phyloP scores from a whole-genome alignment of 2,797 vertebrate species.

The Neostethus bicornis region DNA sequence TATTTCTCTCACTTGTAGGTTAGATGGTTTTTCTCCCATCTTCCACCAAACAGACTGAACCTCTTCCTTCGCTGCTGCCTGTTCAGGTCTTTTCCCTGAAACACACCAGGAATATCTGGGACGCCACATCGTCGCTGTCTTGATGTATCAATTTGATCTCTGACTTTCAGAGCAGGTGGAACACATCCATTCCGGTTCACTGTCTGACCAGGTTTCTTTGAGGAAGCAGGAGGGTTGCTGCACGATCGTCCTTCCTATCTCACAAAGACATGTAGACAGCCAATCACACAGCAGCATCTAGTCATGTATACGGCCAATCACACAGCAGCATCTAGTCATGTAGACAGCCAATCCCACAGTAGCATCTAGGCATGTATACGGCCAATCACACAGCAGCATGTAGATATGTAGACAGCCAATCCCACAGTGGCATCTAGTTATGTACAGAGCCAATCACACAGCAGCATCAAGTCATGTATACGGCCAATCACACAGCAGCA shows the following conservation, averaged over 20 bases:
- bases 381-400: too few relatives aligned
- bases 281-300: too few relatives aligned
- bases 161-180: conserved; percentile 18
- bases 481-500: too few relatives aligned
- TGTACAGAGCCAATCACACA: too few relatives aligned
- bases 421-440: too few relatives aligned
- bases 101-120: conserved; percentile 53
- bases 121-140: conserved; percentile 59
- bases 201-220: conserved; percentile 36
- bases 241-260: conserved; percentile 42
- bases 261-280: too few relatives aligned
- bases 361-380: too few relatives aligned
- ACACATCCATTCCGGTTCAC: conserved; percentile 15
- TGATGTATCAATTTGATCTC: conserved; percentile 44
- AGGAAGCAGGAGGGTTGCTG: conserved; percentile 7
- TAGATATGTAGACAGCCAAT: too few relatives aligned
- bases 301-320: too few relatives aligned
- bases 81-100: conserved; percentile 28
- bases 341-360: too few relatives aligned
- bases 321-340: too few relatives aligned
- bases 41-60: conserved; percentile 85
- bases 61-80: conserved; percentile 79
- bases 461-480: too few relatives aligned
- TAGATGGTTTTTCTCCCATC: conserved; percentile 89
- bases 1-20: conserved; percentile 86